Base-by-base conservation (phyloP, 1,140 invertebrate genomes). In the Sinella curviseta region DNA sequence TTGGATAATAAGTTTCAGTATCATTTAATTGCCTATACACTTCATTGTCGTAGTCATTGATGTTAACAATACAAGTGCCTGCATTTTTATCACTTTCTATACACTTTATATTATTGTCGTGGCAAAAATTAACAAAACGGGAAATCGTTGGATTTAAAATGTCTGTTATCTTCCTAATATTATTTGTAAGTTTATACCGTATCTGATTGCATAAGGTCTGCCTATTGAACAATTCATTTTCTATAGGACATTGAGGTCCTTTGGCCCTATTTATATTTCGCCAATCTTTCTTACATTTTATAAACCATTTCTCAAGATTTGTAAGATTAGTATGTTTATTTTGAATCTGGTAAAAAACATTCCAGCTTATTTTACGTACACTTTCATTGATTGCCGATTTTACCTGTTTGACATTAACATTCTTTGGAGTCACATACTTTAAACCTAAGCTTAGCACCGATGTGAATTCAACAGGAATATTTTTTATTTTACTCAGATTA, bases 71-170 rank as follows among this genome's bases (percentile, higher is more conserved):
- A 30, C 74, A 75, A 24, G 39, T 75, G 20, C 74, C 74, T 24
- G 74, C 74, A 54, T 75, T 75, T 75, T 75, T 75, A 54, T 75
- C 74, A 4, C 33, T 35, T 36, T 75, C 39, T 8, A 48, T 48
- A 48, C 35, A 12, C 16, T 39, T 36, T 8, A 48, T 24, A 28
- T 75, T 75, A 39, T 36, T 48, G 14, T 36, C n/a, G 3, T 12
- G 4, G 36, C 34, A 75, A 26, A 75, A 75, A 20, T 8, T 3
- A 39, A 39, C 24, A 26, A 36, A 75, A 30, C 12, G 1, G 14
- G 2, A 8, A 70, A 70, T 70, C 31, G 31, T 31, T 31, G 28
- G 2, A 8, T 70, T 8, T 12, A 70, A 33, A 31, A 33, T 24
- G 12, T 33, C n/a, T 70, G 30, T 31, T 31, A 16, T 70, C 12